Evolutionary conservation across 2,888 invertebrate species (phyloP), one percentile per base, ranked within the genome.

Genomic region (Habroteleia sp.): DNA sequence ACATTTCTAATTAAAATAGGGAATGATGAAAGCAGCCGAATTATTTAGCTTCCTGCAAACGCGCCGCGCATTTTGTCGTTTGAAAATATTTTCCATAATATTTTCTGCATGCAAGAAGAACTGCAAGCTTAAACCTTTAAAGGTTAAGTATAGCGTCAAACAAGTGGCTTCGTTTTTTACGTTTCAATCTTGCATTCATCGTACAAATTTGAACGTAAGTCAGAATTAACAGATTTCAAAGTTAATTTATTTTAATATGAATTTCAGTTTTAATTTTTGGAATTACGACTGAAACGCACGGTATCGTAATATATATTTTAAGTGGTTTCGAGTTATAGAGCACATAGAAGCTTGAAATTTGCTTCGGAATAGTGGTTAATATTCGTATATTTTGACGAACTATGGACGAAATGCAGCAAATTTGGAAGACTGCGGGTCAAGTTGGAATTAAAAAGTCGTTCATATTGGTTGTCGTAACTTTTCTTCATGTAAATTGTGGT

Each of bases 1-100:
- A 63, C 54, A 37, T 41, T 46, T 42, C 60, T 52, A 60, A 71
- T 52, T 69, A 62, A 71, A 54, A 54, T 48, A 63, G 60, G 20
- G 42, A 50, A 44, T 46, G 44, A 71, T 62, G 62, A 54, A 54
- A 62, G 29, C 54, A n/a, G 16, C 5, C 1, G 11, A 8, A 66
- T 66, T 56, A 66, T 66, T 58, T 48, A 31, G 11, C 11, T 56
- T 48, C 48, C 37, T 54, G 37, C 35, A 37, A 54, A 29, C 20
- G 7, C 16, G 13, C 27, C 10, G 29, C 17, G 23, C 7, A 10
- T 50, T 23, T 6, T 11, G 13, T 29, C 58, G 25, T 44, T 58
- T 23, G 20, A 41, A 56, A 56, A 56, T 56, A 23, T 56, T 13
- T 56, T 23, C 17, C 29, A 33, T 17, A 20, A 20, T 7, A 8